These are phyloP conservation scores for Parotocinclus haroldoi DNA, from an alignment of 2,797 vertebrate genomes.

Conservation along the genomic window DNA sequence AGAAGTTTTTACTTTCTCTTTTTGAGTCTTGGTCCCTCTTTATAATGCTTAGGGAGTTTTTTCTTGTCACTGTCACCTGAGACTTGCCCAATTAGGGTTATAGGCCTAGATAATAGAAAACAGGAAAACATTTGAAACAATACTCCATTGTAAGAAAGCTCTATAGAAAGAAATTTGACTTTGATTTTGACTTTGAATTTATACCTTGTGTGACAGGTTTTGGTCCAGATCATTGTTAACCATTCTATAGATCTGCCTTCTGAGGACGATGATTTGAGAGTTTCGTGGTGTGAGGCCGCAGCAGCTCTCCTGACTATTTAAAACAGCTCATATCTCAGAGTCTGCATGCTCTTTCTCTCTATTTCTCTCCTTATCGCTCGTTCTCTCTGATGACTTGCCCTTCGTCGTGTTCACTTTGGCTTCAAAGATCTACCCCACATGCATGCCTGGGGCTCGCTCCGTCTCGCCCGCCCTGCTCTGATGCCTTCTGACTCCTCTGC, in stretches of 20 bases:
- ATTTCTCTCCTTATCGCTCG: slow-evolving; percentile 12
- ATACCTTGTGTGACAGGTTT: slow-evolving; percentile 21
- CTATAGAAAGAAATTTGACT: too few species aligned
- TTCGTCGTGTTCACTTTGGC: slow-evolving; percentile 53
- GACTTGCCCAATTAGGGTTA: too few species aligned
- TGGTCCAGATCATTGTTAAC: slow-evolving; percentile 26
- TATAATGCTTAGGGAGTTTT: too few species aligned
- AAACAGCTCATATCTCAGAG: slow-evolving; percentile 28
- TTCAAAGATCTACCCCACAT: slow-evolving; percentile 53
- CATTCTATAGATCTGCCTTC: neutral
- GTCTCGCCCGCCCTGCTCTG: slow-evolving; percentile 35
- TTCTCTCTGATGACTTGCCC: slow-evolving; percentile 40
- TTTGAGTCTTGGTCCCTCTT: too few species aligned
- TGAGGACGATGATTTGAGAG: slow-evolving; percentile 4
- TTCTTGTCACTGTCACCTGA: too few species aligned
- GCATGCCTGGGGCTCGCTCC: slow-evolving; percentile 50
- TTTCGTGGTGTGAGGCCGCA: slow-evolving; percentile 18
- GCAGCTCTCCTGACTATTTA: slow-evolving; percentile 37
- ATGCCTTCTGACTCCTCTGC: slow-evolving; percentile 47
- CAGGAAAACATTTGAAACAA: too few species aligned
- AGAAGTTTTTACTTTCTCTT: too few species aligned
- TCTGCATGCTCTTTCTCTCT: slow-evolving; percentile 13
- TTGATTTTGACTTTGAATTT: too few species aligned
- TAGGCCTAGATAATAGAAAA: too few species aligned
- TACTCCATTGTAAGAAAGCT: too few species aligned